phyloP scores from a whole-genome alignment of 2,888 invertebrate species.

The Meandrusa payeni region DNA sequence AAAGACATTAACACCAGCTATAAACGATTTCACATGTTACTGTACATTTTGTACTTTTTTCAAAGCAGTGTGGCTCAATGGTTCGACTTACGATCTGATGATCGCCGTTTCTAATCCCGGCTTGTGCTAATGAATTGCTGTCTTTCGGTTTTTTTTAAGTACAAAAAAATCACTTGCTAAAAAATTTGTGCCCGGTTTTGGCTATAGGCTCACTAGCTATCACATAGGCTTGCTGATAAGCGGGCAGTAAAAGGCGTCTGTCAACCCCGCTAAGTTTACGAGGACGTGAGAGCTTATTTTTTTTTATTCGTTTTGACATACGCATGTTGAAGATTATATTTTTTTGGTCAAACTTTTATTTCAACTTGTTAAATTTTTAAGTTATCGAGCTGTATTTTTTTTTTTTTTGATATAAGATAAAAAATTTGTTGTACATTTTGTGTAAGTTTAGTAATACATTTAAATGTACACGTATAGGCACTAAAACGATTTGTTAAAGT shows the following conservation, averaged over 20 bases:
- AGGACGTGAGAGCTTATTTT: no score
- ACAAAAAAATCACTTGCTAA: no score
- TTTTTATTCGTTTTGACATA: constrained; percentile 1
- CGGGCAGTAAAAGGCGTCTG: no score
- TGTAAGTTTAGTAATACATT: constrained; percentile 13
- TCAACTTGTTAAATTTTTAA: background rate
- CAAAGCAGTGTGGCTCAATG: no score
- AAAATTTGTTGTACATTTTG: constrained; percentile 14
- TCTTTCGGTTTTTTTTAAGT: no score
- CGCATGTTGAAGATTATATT: background rate
- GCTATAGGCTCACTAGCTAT: no score
- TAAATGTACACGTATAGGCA: constrained; percentile 3
- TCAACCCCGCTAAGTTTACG: no score
- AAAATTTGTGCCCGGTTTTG: no score
- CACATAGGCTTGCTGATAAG: no score
- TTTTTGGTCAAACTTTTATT: background rate
- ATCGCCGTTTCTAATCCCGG: no score
- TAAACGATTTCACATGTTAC: background rate
- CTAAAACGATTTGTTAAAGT: background rate
- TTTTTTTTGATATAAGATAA: constrained; percentile 6
- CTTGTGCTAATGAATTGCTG: no score
- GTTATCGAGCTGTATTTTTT: constrained; percentile 13
- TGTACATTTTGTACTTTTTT: background rate
- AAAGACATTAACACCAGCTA: constrained; percentile 4
- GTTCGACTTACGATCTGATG: no score